These are phyloP conservation scores for Rhinopithecus roxellana DNA, from an alignment of 2,113 vertebrate genomes.

Conservation along the genomic window DNA sequence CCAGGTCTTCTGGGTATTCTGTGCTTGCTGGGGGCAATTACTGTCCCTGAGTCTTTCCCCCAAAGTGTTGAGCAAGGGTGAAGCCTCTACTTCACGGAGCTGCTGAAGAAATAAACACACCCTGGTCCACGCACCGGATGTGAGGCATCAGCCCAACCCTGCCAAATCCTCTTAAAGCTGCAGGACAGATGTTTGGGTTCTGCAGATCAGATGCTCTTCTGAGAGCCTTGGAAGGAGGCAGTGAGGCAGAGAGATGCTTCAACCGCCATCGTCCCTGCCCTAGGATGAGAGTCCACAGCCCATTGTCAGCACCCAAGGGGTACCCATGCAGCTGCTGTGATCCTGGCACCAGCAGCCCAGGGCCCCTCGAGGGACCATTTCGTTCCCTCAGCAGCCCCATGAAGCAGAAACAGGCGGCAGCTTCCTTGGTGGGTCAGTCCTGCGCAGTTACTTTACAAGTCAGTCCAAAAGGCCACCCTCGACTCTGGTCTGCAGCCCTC, in stretches of 20 bases:
- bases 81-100: neutral
- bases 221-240: neutral
- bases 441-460: neutral
- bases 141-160: fast-evolving
- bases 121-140: fast-evolving
- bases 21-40: fast-evolving
- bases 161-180: neutral
- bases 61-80: neutral
- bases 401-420: no score
- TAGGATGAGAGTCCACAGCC: no score
- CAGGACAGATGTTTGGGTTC: neutral
- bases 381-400: no score
- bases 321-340: neutral
- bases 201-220: neutral
- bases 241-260: no score
- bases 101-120: neutral
- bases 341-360: neutral
- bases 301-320: neutral
- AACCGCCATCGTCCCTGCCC: fast-evolving
- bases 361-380: neutral
- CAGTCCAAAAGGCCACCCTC: neutral
- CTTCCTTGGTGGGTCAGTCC: neutral
- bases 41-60: neutral
- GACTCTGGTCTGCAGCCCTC: neutral
- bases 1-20: neutral